These are phyloP conservation scores for Zeus faber DNA, from an alignment of 2,113 vertebrate species.

Conservation along the genomic window DNA sequence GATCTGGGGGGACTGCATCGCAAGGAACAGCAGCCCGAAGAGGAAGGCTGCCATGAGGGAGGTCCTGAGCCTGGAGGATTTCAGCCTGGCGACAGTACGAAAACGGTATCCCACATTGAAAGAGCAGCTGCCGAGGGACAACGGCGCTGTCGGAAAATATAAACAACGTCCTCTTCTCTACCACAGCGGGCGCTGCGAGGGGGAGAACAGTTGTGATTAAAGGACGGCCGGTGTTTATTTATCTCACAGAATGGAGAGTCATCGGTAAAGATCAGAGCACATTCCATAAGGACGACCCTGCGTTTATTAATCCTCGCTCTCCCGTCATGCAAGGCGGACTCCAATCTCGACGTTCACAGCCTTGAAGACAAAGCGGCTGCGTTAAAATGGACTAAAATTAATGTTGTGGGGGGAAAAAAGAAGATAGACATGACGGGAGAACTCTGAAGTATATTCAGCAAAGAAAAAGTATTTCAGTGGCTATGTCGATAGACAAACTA, in stretches of 20 bases:
- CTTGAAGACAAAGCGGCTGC: too few relatives aligned
- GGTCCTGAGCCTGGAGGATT: slow-evolving; percentile 77
- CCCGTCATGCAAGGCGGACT: too few relatives aligned
- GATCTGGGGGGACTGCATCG: slow-evolving; percentile 76
- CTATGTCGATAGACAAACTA: too few relatives aligned
- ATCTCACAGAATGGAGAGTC: not conserved
- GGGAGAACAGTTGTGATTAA: slow-evolving; percentile 21
- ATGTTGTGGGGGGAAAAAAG: too few relatives aligned
- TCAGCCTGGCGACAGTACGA: slow-evolving; percentile 71
- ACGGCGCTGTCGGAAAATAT: slow-evolving; percentile 21
- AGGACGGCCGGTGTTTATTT: slow-evolving; percentile 8
- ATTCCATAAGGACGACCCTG: too few relatives aligned
- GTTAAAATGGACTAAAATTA: too few relatives aligned
- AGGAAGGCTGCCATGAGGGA: slow-evolving; percentile 86
- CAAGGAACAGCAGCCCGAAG: slow-evolving; percentile 83
- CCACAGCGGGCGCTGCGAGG: slow-evolving; percentile 31
- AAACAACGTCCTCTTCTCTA: slow-evolving; percentile 33
- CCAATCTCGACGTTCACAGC: too few relatives aligned
- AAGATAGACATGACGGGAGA: too few relatives aligned
- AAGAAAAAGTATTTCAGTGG: too few relatives aligned
- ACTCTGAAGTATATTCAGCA: too few relatives aligned
- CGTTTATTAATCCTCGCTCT: too few relatives aligned
- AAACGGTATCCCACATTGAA: slow-evolving; percentile 69
- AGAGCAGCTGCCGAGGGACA: slow-evolving; percentile 54
- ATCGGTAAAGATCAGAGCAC: not conserved